A percentile compares a stretch with the other conserved stretches of the same genome.
These are phyloP conservation scores for Rotaria macrura DNA, from an alignment of 2,888 invertebrate species.

Conservation along the genomic window DNA sequence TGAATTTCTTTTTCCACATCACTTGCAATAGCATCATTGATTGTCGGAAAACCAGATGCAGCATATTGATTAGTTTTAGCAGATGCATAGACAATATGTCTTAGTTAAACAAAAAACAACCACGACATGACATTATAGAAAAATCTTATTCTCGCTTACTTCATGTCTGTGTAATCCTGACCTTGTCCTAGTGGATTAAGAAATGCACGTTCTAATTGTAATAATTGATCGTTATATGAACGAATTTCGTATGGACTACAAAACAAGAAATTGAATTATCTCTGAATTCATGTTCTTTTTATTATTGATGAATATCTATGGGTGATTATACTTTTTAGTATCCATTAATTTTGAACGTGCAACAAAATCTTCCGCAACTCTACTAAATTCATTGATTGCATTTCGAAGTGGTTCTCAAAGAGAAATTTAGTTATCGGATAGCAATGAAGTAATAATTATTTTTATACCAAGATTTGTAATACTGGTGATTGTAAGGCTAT, in stretches of 20 bases:
- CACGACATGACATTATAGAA: not conserved
- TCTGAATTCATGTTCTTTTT: too few relatives aligned
- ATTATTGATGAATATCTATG: too few relatives aligned
- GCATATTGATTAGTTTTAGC: constrained; percentile 26
- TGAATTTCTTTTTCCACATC: not conserved
- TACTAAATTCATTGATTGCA: not conserved
- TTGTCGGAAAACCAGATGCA: constrained; percentile 24
- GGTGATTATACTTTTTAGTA: not conserved
- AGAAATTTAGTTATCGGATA: not conserved
- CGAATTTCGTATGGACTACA: constrained; percentile 25
- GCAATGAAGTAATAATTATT: not conserved
- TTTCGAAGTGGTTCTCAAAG: not conserved
- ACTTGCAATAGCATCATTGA: constrained; percentile 21
- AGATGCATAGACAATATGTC: constrained; percentile 33
- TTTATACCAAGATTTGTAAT: not conserved
- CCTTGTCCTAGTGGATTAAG: constrained; percentile 21
- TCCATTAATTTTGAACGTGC: not conserved
- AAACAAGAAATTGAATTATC: too few relatives aligned
- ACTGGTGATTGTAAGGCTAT: not conserved
- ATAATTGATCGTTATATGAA: constrained; percentile 30
- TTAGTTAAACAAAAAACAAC: not conserved
- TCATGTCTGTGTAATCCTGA: not conserved
- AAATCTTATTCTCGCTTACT: not conserved
- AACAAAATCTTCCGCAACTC: not conserved
- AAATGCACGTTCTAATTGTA: constrained; percentile 29